Conservation (phyloP, 2,888 invertebrate species). For the Unio pictorum region DNA sequence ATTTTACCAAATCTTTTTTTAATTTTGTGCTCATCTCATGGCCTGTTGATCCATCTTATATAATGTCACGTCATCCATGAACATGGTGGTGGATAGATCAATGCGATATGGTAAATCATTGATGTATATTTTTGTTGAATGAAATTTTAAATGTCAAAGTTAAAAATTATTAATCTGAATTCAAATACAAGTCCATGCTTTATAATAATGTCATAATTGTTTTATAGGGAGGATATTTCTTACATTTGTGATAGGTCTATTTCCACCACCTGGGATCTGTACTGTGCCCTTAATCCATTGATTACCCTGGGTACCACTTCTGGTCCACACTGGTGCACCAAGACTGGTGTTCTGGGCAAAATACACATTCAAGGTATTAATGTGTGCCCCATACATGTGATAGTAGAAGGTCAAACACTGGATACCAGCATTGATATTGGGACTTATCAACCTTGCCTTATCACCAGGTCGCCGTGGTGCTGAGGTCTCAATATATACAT, state of each 20-base stretch:
- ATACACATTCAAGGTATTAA: slow-evolving; percentile 55
- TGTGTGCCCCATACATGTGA: slow-evolving; percentile 54
- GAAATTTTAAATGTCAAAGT: neutral
- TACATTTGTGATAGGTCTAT: slow-evolving; percentile 38
- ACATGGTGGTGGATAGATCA: too few species aligned
- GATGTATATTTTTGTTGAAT: too few species aligned
- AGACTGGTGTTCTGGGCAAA: slow-evolving; percentile 27
- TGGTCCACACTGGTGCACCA: slow-evolving; percentile 46
- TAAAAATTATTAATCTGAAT: neutral
- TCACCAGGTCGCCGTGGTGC: slow-evolving; percentile 75
- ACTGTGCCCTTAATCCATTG: slow-evolving; percentile 47
- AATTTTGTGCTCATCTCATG: too few species aligned
- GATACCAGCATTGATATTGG: slow-evolving; percentile 38
- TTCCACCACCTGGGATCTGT: slow-evolving; percentile 36
- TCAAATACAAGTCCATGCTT: neutral
- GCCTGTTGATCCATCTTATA: too few species aligned
- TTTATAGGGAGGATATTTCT: slow-evolving; percentile 1
- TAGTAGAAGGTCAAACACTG: slow-evolving; percentile 59
- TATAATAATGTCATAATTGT: neutral
- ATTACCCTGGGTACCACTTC: slow-evolving; percentile 45
- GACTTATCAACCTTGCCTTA: slow-evolving; percentile 75
- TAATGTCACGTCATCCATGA: too few species aligned
- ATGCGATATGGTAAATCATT: too few species aligned
- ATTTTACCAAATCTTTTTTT: too few species aligned
- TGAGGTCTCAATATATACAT: slow-evolving; percentile 65